A percentile compares a stretch with the other conserved stretches of the same genome.
These are phyloP conservation scores for Edolisoma coerulescens DNA, from an alignment of 2,113 vertebrate species.

Conservation along the genomic window DNA sequence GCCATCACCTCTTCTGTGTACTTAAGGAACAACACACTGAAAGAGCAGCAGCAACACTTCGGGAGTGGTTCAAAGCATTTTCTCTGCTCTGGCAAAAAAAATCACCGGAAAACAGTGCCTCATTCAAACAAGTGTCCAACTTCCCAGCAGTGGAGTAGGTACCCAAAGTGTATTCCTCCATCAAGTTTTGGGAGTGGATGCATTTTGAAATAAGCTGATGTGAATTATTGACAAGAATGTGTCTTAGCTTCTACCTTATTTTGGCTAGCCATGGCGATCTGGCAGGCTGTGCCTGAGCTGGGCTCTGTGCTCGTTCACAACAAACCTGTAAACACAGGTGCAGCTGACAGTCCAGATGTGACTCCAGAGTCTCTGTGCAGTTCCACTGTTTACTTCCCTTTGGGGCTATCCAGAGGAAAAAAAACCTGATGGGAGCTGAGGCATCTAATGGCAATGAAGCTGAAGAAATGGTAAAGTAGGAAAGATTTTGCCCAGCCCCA, in stretches of 20 bases:
- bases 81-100: neutral
- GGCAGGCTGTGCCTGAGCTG: neutral
- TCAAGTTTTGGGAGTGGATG: neutral
- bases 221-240: neutral
- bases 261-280: neutral
- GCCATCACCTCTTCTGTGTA: neutral
- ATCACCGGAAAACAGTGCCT: neutral
- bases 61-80: neutral
- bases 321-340: neutral
- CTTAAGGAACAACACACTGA: neutral
- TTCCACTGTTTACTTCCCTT: neutral
- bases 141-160: neutral
- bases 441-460: neutral
- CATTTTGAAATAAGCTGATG: neutral
- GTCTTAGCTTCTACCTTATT: neutral
- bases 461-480: neutral
- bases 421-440: neutral
- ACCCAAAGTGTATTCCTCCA: neutral
- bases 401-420: neutral
- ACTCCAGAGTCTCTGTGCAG: neutral
- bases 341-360: slow-evolving; percentile 8
- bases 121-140: neutral
- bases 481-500: neutral
- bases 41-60: neutral
- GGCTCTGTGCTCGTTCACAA: neutral